Percentiles rank a stretch among this genome's conserved stretches.
Evolutionary conservation across 2,888 invertebrate species (phyloP).

Genomic region (Drosophila multiciliata): DNA sequence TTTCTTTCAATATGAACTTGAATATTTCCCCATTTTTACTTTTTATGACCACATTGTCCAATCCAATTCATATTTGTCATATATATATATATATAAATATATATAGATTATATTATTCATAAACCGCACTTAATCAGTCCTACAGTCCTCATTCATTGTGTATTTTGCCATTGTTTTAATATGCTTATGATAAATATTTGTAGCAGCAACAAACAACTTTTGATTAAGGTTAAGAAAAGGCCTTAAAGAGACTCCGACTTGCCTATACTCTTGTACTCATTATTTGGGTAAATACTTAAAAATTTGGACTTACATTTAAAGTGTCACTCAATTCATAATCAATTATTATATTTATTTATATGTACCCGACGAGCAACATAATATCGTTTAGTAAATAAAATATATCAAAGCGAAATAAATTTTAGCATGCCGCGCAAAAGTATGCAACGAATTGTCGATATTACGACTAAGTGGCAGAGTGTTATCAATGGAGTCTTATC

Average conservation of each 20-base stretch:
- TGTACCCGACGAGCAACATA: neutral
- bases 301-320: neutral
- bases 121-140: neutral
- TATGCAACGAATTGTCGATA: constrained; percentile 24
- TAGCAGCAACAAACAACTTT: neutral
- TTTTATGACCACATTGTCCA: neutral
- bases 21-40: constrained; percentile 32
- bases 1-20: neutral
- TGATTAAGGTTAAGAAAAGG: neutral
- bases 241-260: neutral
- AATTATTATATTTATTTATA: neutral
- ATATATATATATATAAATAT: no score
- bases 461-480: neutral
- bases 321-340: neutral
- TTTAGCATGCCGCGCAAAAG: constrained; percentile 23
- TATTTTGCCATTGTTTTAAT: constrained; percentile 29
- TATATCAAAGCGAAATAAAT: neutral
- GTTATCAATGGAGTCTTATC: constrained; percentile 7
- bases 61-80: no score
- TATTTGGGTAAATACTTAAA: neutral
- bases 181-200: neutral
- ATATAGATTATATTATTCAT: neutral
- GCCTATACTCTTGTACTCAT: neutral
- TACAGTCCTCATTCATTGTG: neutral
- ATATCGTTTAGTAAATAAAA: neutral